phyloP scores from a whole-genome alignment of 2,888 invertebrate genomes.

The Brenthis ino region DNA sequence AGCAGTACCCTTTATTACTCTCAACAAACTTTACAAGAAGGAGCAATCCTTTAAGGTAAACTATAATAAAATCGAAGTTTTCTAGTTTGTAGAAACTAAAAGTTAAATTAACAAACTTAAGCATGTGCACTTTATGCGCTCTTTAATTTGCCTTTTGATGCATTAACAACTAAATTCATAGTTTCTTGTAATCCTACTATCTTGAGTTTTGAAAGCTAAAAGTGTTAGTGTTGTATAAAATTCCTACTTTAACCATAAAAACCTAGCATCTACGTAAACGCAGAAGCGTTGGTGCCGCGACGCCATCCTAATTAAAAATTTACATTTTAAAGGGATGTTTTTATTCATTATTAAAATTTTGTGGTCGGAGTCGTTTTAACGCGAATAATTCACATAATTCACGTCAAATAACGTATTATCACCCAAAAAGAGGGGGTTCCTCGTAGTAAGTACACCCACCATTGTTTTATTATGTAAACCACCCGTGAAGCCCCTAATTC shows the following conservation, averaged over 20 bases:
- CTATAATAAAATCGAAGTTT: slow-evolving; percentile 15
- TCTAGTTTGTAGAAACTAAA: slow-evolving; percentile 15
- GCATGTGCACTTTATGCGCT: slow-evolving; percentile 3
- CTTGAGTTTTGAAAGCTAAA: background rate
- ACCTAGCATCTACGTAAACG: slow-evolving; percentile 31
- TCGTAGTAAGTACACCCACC: slow-evolving; percentile 33
- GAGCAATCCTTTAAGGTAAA: slow-evolving; percentile 14
- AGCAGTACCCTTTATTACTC: slow-evolving; percentile 5
- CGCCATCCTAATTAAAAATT: slow-evolving; percentile 75
- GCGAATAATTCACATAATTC: slow-evolving; percentile 61
- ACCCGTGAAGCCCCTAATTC: slow-evolving; percentile 57
- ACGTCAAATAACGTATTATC: slow-evolving; percentile 60
- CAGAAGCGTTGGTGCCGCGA: slow-evolving; percentile 37
- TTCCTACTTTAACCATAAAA: slow-evolving; percentile 26
- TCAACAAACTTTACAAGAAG: slow-evolving; percentile 9
- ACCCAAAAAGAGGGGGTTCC: slow-evolving; percentile 40
- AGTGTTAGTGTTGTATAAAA: slow-evolving; percentile 11
- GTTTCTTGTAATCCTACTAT: background rate
- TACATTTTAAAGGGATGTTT: slow-evolving; percentile 77
- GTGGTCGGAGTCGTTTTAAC: slow-evolving; percentile 67
- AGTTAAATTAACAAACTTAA: slow-evolving; percentile 16
- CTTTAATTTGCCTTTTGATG: slow-evolving; percentile 9
- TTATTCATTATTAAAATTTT: slow-evolving; percentile 79
- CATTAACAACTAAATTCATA: background rate
- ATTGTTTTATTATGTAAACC: slow-evolving; percentile 64